phyloP scores from a whole-genome alignment of 2,888 invertebrate genomes.

The Tipula confusa region DNA sequence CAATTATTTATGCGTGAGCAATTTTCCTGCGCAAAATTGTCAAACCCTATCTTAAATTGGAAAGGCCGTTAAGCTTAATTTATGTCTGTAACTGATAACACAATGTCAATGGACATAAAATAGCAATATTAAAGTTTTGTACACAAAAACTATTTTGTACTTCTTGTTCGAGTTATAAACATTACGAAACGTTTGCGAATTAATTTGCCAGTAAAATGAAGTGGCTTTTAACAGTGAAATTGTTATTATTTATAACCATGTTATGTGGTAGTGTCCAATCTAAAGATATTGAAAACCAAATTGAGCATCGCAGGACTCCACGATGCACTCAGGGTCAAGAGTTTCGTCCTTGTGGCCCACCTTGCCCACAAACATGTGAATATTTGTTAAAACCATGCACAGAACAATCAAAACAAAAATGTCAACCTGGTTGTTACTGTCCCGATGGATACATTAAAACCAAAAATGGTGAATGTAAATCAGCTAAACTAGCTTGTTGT shows the following conservation, averaged over 20 bases:
- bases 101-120: neutral
- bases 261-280: neutral
- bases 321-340: neutral
- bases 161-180: neutral
- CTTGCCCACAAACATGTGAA: neutral
- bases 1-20: neutral
- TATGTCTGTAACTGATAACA: neutral
- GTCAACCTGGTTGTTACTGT: neutral
- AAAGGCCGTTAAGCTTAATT: neutral
- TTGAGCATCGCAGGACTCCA: neutral
- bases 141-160: neutral
- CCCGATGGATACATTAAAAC: neutral
- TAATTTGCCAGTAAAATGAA: neutral
- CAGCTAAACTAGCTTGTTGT: neutral
- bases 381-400: neutral
- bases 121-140: neutral
- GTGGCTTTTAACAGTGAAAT: neutral
- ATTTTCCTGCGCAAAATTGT: neutral
- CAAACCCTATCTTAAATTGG: neutral
- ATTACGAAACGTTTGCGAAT: neutral
- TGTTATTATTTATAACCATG: neutral
- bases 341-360: neutral
- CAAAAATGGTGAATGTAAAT: neutral
- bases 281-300: neutral
- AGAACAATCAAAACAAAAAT: neutral